Percentiles rank a stretch among this genome's conserved stretches.
phyloP scores from a whole-genome alignment of 2,888 invertebrate species.

The Apodemia hepburni region DNA sequence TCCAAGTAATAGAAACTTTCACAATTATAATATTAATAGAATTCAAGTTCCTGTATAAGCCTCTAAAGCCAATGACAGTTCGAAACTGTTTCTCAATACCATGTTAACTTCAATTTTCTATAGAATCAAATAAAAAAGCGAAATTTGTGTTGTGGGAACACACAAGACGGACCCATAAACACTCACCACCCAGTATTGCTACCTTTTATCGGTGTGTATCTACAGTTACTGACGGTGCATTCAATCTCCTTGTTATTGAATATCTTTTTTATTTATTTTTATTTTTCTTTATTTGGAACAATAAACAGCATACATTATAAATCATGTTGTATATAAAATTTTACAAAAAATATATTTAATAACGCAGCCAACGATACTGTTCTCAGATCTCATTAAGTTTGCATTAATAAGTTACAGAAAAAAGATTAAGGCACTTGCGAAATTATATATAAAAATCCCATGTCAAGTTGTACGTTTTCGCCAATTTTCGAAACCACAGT shows the following conservation, averaged over 20 bases:
- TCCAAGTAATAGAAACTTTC: background rate
- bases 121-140: constrained; percentile 25
- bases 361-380: no score
- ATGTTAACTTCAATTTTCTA: constrained; percentile 23
- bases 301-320: no score
- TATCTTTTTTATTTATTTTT: background rate
- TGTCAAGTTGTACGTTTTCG: no score
- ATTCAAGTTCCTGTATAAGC: background rate
- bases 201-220: constrained; percentile 37
- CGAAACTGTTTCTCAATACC: constrained; percentile 19
- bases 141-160: constrained; percentile 41
- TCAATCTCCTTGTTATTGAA: background rate
- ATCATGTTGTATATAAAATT: no score
- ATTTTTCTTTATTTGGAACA: no score
- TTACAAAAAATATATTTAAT: no score
- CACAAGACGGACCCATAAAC: constrained; percentile 47
- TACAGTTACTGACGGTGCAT: constrained; percentile 24
- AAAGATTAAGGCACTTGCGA: no score
- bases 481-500: no score
- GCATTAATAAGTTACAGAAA: no score
- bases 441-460: no score
- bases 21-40: background rate
- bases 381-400: no score
- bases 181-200: constrained; percentile 46
- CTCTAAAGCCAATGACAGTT: constrained; percentile 1